A percentile compares a stretch with the other conserved stretches of the same genome.
Evolutionary conservation across 2,113 vertebrate species (phyloP).

Genomic region (Pseudopipra pipra): DNA sequence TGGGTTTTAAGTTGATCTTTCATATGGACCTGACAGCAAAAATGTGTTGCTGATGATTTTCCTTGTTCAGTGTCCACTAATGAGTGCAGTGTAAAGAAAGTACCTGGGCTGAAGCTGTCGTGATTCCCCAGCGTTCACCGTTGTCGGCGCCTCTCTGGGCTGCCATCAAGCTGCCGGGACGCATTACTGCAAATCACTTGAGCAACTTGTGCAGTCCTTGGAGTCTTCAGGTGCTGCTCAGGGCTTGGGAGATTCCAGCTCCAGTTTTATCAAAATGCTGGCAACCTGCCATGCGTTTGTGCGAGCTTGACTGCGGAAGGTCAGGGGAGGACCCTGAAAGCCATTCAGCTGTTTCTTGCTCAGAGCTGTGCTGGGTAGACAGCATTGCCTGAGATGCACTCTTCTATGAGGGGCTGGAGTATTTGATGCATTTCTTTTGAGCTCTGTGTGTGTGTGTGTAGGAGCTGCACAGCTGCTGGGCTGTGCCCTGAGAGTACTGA

Average conservation of each 20-base stretch:
- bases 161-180: background rate
- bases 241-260: background rate
- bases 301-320: background rate
- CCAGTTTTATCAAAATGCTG: background rate
- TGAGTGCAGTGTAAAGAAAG: background rate
- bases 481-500: background rate
- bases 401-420: background rate
- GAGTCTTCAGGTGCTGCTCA: background rate
- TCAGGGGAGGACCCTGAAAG: background rate
- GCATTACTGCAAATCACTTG: background rate
- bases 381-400: fast-evolving
- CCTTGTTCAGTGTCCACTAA: background rate
- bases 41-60: background rate
- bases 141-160: background rate
- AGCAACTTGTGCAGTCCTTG: background rate
- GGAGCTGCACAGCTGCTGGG: background rate
- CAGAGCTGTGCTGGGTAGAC: background rate
- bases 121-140: background rate
- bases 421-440: background rate
- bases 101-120: background rate
- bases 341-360: background rate
- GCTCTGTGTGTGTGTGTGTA: background rate
- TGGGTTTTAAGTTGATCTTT: background rate
- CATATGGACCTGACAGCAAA: background rate
- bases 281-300: fast-evolving